phyloP scores from a whole-genome alignment of 2,797 vertebrate species.

The Phalloptychus januarius region DNA sequence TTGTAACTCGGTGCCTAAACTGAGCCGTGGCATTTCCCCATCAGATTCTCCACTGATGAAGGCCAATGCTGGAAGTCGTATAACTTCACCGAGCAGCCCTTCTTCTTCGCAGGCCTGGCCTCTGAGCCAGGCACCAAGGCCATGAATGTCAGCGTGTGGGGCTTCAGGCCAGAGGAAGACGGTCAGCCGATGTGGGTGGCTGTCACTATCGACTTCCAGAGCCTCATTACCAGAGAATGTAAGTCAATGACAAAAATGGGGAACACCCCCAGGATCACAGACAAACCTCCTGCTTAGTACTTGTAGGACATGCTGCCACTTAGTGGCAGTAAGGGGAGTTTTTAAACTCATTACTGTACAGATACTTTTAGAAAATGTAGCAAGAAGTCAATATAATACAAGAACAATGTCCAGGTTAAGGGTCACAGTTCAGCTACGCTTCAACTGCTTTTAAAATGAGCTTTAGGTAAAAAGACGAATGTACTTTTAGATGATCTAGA shows the following conservation, averaged over 20 bases:
- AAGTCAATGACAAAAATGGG: constrained; percentile 45
- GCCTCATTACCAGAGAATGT: constrained; percentile 82
- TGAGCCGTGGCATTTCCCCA: neutral
- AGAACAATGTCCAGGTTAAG: neutral
- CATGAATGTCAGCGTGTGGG: constrained; percentile 85
- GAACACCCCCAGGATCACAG: neutral
- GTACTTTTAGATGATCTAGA: neutral
- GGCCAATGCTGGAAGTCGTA: constrained; percentile 84
- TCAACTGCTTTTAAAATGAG: neutral
- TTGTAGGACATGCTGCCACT: neutral
- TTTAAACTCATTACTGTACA: neutral
- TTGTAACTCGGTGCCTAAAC: no score
- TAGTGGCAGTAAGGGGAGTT: neutral
- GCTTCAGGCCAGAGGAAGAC: constrained; percentile 80
- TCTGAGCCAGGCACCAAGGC: constrained; percentile 84
- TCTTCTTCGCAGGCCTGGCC: constrained; percentile 82
- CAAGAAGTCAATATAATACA: neutral
- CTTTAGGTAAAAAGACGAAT: neutral
- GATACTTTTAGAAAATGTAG: neutral
- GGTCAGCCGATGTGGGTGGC: constrained; percentile 83
- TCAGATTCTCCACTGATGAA: constrained; percentile 85
- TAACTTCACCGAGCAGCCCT: constrained; percentile 83
- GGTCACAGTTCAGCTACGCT: no score
- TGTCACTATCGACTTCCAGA: constrained; percentile 84
- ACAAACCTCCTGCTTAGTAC: neutral